Base-by-base conservation (phyloP, 2,888 invertebrate genomes). In the Pandemis corylana region DNA sequence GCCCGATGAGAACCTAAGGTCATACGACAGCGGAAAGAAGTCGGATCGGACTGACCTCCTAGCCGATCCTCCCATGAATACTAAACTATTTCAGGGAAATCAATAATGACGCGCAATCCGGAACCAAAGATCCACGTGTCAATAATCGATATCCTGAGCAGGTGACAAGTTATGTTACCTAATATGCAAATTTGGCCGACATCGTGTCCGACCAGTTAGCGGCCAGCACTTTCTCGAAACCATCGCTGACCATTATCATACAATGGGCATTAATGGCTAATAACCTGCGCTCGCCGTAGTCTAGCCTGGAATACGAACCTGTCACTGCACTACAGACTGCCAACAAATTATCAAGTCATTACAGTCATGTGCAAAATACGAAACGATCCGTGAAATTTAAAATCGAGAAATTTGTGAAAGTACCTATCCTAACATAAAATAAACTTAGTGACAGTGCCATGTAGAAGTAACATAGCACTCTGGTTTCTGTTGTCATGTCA, bases 151-250 rank as follows among this genome's bases (percentile, higher is more conserved):
- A 77, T 78, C 78, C 77, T 77, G 76, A 68, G 53, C 75, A 69
- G 74, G 74, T 73, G 75, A 76, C 76, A 76, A 75, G 62, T 70
- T 80, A 83, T 28, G 85, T 90, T 91, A 91, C 87, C 87, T 89
- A 89, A 86, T 84, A 87, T 90, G 93, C 85, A 87, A 91, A 91
- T 90, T 82, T 82, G 85, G 75, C 84, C 87, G 85, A 86, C 83
- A 87, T 89, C 89, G 90, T 88, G 88, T 83, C 82, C 85, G 87
- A 82, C 86, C 87, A 89, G 87, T 89, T 89, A 90, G 87, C 86
- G 82, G 73, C 74, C 80, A 83, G 81, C 84, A 90, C 92, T 92
- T 93, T 93, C 92, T 89, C 90, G 87, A 77, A 84, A 81, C 79
- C 81, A 80, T 77, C 77, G n/a, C 75, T 66, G 72, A 71, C 79